A percentile compares a stretch with the other conserved stretches of the same genome.
Conservation (phyloP, 2,113 vertebrate genomes). For the Marmota monax region DNA sequence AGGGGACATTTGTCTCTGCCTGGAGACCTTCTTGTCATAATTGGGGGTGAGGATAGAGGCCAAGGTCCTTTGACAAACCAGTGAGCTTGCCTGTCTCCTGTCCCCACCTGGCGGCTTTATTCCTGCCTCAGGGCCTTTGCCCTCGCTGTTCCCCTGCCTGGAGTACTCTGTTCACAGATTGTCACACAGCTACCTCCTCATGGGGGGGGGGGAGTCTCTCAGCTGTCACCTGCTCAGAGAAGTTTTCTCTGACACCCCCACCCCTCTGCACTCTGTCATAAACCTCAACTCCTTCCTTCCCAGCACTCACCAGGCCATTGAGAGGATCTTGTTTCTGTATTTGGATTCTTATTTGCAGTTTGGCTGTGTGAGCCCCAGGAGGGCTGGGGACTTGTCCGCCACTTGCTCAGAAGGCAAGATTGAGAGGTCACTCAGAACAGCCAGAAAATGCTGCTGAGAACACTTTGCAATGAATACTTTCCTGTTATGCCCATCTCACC, state of each 20-base stretch:
- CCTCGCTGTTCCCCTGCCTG: neutral
- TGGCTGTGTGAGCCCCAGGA: neutral
- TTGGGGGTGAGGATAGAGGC: neutral
- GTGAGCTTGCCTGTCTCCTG: neutral
- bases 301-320: neutral
- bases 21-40: neutral
- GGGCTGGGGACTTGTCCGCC: neutral
- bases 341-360: neutral
- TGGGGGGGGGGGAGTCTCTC: neutral
- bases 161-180: neutral
- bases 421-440: neutral
- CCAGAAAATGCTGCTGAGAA: too few relatives aligned
- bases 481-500: neutral
- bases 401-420: neutral
- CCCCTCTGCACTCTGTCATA: neutral
- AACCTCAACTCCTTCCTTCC: slow-evolving; percentile 1
- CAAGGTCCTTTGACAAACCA: fast-evolving
- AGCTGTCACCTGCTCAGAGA: neutral
- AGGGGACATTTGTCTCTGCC: neutral
- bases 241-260: neutral
- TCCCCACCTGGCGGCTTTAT: fast-evolving
- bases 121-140: slow-evolving; percentile 44
- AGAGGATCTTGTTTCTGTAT: neutral
- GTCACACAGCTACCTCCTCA: neutral
- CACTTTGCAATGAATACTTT: neutral